A percentile compares a stretch with the other conserved stretches of the same genome.
phyloP scores from a whole-genome alignment of 92 coral and sea anemone genomes.

The Phenganax marumi region DNA sequence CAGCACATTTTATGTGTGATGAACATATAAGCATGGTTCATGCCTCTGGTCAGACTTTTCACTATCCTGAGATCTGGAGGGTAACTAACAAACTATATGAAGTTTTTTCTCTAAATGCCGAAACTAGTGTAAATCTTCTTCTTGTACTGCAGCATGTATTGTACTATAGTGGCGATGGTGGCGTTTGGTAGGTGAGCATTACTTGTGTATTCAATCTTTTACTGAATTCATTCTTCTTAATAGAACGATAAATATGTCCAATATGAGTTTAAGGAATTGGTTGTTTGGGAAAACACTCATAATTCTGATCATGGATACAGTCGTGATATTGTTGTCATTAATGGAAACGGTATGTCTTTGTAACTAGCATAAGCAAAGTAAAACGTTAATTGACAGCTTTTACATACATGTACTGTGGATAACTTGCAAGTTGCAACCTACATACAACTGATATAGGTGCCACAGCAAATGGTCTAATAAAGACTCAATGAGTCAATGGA shows the following conservation, averaged over 20 bases:
- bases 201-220: neutral
- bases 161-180: neutral
- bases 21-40: neutral
- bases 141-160: neutral
- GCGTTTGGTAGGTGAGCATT: neutral
- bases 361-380: neutral
- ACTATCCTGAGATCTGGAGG: constrained; percentile 6
- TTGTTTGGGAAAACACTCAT: neutral
- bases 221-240: neutral
- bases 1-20: constrained; percentile 1
- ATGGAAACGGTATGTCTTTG: neutral
- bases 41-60: neutral
- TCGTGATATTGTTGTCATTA: constrained; percentile 17
- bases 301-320: neutral
- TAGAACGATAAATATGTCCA: constrained; percentile 1
- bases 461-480: no score
- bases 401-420: no score
- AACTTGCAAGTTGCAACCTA: no score
- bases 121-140: neutral
- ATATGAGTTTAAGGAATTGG: neutral
- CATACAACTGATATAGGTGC: no score
- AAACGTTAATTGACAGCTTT: no score
- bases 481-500: no score
- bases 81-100: neutral
- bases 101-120: neutral